Evolutionary conservation across 1,140 invertebrate species (phyloP).

Genomic region (roundworm (Caenorhabditis elegans)): DNA sequence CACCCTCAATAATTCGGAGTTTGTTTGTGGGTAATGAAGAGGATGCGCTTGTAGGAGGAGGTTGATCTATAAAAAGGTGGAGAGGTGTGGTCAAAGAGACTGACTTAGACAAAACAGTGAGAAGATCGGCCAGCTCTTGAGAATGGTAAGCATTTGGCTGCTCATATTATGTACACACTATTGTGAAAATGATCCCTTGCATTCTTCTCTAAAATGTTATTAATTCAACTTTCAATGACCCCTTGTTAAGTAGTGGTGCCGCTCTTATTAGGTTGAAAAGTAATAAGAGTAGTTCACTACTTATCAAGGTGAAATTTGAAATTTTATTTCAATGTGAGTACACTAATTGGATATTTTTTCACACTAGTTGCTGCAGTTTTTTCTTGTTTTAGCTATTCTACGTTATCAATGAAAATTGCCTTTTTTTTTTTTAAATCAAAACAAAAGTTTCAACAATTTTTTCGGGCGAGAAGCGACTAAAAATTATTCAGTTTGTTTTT

Average conservation of each 20-base stretch:
- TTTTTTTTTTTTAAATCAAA: too few relatives aligned
- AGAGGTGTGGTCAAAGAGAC: conserved; percentile 2
- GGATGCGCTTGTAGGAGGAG: background rate
- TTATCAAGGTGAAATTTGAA: conserved; percentile 2
- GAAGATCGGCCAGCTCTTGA: background rate
- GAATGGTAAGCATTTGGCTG: background rate
- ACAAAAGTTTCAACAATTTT: too few relatives aligned
- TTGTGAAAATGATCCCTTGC: background rate
- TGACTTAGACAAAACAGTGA: conserved; percentile 6
- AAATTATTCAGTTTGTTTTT: too few relatives aligned
- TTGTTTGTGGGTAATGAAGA: conserved; percentile 30
- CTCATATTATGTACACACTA: background rate
- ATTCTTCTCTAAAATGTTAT: background rate
- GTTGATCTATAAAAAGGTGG: background rate
- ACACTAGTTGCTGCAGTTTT: too few relatives aligned
- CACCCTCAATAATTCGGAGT: conserved; percentile 14
- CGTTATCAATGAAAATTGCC: too few relatives aligned
- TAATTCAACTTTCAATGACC: background rate
- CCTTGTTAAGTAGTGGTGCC: conserved; percentile 33
- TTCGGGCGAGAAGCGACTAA: too few relatives aligned
- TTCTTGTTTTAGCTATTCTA: too few relatives aligned
- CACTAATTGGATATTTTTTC: too few relatives aligned
- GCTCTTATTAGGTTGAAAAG: conserved; percentile 9
- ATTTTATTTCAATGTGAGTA: background rate
- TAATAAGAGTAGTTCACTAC: conserved; percentile 33